A percentile compares a stretch with the other conserved stretches of the same genome.
These are phyloP conservation scores for Dolichallabes microphthalmus DNA, from an alignment of 2,113 vertebrate species.

Conservation along the genomic window DNA sequence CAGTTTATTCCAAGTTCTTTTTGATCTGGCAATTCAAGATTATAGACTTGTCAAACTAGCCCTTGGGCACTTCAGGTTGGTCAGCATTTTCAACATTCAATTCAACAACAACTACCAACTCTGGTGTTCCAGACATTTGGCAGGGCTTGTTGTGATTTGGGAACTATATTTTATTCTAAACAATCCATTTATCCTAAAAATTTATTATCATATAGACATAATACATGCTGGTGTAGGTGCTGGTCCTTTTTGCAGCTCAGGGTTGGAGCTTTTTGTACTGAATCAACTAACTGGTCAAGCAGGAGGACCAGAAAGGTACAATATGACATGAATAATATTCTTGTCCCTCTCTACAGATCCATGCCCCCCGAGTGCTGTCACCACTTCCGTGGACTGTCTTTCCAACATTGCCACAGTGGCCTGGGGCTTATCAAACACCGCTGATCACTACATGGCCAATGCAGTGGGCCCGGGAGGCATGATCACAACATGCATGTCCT, in stretches of 20 bases:
- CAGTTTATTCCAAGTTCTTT: background rate
- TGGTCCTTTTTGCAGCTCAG: background rate
- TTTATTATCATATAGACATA: background rate
- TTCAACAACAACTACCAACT: background rate
- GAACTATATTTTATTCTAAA: background rate
- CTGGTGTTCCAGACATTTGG: background rate
- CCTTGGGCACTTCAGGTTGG: background rate
- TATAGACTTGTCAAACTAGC: background rate
- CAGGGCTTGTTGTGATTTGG: background rate
- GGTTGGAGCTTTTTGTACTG: background rate
- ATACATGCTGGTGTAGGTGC: too few relatives aligned
- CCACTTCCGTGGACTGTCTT: slow-evolving; percentile 66
- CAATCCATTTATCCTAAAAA: background rate
- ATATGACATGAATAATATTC: background rate
- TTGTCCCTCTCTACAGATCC: slow-evolving; percentile 58
- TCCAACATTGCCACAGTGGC: slow-evolving; percentile 66
- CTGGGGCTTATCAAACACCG: slow-evolving; percentile 61
- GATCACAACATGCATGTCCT: slow-evolving; percentile 62
- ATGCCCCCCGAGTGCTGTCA: slow-evolving; percentile 61
- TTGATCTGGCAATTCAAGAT: background rate
- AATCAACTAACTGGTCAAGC: background rate
- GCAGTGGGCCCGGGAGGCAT: slow-evolving; percentile 50
- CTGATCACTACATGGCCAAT: slow-evolving; percentile 62
- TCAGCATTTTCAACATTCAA: background rate
- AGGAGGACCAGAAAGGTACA: background rate